Base-by-base conservation (phyloP, 2,888 invertebrate genomes). In the Diadegma fenestrale region DNA sequence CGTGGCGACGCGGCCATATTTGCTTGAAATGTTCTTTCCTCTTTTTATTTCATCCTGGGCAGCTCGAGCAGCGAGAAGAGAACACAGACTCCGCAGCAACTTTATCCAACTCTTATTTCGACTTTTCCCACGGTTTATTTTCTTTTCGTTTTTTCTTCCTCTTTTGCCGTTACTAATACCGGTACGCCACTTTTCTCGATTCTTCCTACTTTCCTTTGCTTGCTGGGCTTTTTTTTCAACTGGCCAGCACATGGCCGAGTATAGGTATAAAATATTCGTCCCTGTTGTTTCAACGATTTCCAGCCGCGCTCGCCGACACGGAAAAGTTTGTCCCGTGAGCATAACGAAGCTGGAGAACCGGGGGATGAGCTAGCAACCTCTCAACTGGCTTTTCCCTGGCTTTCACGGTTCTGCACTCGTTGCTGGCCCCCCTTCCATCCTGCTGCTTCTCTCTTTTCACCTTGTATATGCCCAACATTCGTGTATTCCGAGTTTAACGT, bases 241-340 rank as follows among this genome's bases (percentile, higher is more conserved):
- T 68, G 54, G 77, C 77, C 68, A 68, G 37, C 68, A 61, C 68
- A 43, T 43, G 63, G 48, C 33, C 68, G 63, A 22, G 8, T 83
- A 75, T 79, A 75, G 22, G n/a, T 73, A 66, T 79, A 71, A 79
- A 79, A 79, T 79, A 79, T 80, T 79, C 68, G 37, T 66, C 26
- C 51, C 72, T 79, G 79, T 83, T 83, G 79, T 79, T 83, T 79
- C 83, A 79, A 79, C 83, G 83, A 79, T 83, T 83, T 83, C 83
- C 63, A 79, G 58, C 48, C 78, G 79, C 69, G 73, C 61, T 78
- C 83, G 69, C 71, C 68, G 80, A 75, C 83, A 80, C 54, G 83
- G 75, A 84, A 84, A 84, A 84, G 80, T 84, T 84, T 84, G 83
- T 84, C 80, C 75, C 83, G 83, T 71, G 75, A 84, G 83, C 75